These are phyloP conservation scores for Ricordea florida DNA, from an alignment of 92 coral and sea anemone genomes.

Conservation along the genomic window DNA sequence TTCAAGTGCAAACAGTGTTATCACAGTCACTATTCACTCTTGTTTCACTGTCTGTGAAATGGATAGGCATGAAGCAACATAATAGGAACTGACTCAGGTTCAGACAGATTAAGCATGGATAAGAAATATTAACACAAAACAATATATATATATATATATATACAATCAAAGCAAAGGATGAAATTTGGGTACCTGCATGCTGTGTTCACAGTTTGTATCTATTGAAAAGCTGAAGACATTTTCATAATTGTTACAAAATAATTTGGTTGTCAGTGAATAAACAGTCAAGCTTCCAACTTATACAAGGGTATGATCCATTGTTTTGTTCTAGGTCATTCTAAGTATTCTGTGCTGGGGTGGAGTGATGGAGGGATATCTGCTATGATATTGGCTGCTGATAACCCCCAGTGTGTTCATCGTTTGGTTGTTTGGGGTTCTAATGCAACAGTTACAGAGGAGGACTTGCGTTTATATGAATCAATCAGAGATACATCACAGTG, in stretches of 20 bases:
- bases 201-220: too few species aligned
- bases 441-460: constrained; percentile 81
- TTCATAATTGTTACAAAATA: not conserved
- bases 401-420: constrained; percentile 55
- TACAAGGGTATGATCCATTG: not conserved
- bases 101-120: too few species aligned
- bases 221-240: too few species aligned
- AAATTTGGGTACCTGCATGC: too few species aligned
- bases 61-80: too few species aligned
- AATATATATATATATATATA: too few species aligned
- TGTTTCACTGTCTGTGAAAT: too few species aligned
- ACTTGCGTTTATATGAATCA: constrained; percentile 78
- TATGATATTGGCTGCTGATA: constrained; percentile 74
- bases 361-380: constrained; percentile 98
- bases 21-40: too few species aligned
- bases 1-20: too few species aligned
- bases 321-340: constrained; percentile 61
- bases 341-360: constrained; percentile 94
- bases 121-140: too few species aligned
- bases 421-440: constrained; percentile 99
- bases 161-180: too few species aligned
- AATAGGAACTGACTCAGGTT: too few species aligned
- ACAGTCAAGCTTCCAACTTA: not conserved
- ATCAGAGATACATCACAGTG: constrained; percentile 86
- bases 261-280: not conserved